Evolutionary conservation across 2,113 vertebrate species (phyloP).

Genomic region (Polypterus senegalus): DNA sequence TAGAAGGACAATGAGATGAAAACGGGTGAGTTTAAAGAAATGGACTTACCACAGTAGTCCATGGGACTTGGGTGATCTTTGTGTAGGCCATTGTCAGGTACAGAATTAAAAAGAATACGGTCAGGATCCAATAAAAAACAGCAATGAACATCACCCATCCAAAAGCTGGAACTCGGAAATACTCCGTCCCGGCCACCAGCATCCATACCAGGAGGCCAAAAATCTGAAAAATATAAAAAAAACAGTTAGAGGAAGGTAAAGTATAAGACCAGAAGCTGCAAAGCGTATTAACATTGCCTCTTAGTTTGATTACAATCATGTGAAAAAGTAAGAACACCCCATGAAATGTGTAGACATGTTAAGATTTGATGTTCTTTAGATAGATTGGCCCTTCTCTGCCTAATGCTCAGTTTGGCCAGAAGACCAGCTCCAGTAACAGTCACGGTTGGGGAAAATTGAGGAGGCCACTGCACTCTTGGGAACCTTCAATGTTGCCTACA

Average conservation of each 20-base stretch:
- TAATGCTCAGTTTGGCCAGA: too few species aligned
- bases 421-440: too few species aligned
- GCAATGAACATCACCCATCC: constrained; percentile 88
- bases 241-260: constrained; percentile 5
- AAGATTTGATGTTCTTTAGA: too few species aligned
- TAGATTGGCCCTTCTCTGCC: too few species aligned
- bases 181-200: constrained; percentile 76
- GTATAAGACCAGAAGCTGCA: not conserved
- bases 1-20: too few species aligned
- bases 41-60: constrained; percentile 70
- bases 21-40: not conserved
- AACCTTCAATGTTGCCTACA: too few species aligned
- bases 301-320: too few species aligned
- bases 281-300: too few species aligned
- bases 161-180: constrained; percentile 63
- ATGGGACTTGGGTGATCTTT: constrained; percentile 69
- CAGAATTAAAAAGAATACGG: constrained; percentile 69
- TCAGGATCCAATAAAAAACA: constrained; percentile 77
- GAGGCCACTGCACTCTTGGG: too few species aligned
- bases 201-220: constrained; percentile 85
- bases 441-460: too few species aligned
- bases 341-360: too few species aligned
- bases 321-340: too few species aligned
- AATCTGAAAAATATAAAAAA: constrained; percentile 44
- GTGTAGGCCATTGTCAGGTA: constrained; percentile 70